Base-by-base conservation (phyloP, 2,888 invertebrate species). In the Octonoba sinensis region DNA sequence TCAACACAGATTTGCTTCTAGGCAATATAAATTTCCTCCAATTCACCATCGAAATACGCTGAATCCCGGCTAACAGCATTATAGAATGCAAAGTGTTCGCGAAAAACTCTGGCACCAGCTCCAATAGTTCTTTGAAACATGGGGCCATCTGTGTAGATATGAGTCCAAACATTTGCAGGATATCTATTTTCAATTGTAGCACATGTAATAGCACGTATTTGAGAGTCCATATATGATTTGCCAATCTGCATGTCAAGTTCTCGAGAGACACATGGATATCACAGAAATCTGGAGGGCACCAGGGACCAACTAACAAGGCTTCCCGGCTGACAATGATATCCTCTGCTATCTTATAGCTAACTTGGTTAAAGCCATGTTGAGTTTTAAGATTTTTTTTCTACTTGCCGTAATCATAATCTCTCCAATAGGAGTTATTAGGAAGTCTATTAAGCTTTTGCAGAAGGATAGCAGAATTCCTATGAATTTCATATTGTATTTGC, bases 331-430 rank as follows among this genome's bases (percentile, higher is more conserved):
- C 22, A 18, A 4, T 24, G 22, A 59, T 22, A 11, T 59, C 59
- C 27, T 59, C 24, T 59, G 27, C 22, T 22, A 59, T 59, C 59
- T 24, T 24, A 24, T 16, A 59, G 24, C 59, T 59, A 24, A 24
- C 18, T 22, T 59, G 27, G 13, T 59, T 59, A 59, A 59, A 59
- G 27, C 22, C 27, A 59, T 24, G 59, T 59, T 59, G 59, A 24
- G 59, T 59, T 24, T 59, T 59, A 59, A 24, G 59, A 13, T 59
- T 59, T 59, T 59, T 59, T 59, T 16, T 59, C 22, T 13, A 13
- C 11, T 24, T 12, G 22, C 27, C 22, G 4, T 24, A 59, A 24
- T 59, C 27, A 24, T 24, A 59, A 27, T 59, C 27, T 18, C 59
- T 59, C 59, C 22, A 59, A 59, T 59, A 59, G n/a, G 22, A 22